Conservation (phyloP, 2,888 invertebrate species). For the Parasteatoda lunata region DNA sequence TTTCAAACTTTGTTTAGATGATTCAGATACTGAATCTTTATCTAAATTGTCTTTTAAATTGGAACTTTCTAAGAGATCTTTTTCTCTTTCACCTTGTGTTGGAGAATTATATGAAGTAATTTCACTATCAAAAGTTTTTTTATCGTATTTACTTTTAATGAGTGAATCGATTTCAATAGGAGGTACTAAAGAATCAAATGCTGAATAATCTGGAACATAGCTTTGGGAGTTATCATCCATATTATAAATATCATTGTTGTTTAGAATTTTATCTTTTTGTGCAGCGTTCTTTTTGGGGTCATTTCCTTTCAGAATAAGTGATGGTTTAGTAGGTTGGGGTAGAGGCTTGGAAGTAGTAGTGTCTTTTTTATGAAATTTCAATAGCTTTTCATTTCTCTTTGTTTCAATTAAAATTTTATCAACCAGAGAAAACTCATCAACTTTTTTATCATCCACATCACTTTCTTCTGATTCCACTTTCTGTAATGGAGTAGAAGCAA, state of each 20-base stretch:
- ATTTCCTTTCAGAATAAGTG: background rate
- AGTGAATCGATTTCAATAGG: background rate
- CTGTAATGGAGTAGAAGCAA: background rate
- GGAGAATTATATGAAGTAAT: background rate
- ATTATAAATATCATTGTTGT: background rate
- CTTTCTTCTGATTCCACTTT: slow-evolving; percentile 10
- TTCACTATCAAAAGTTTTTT: background rate
- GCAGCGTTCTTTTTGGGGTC: background rate
- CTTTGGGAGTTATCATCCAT: background rate
- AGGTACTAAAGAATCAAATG: background rate
- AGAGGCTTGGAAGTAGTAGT: slow-evolving; percentile 1
- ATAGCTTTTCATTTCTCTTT: slow-evolving; percentile 60
- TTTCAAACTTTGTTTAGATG: background rate
- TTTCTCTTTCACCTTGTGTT: too few relatives aligned
- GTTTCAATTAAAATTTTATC: slow-evolving; percentile 68
- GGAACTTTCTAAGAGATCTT: too few relatives aligned
- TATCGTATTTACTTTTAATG: background rate
- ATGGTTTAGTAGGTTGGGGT: background rate
- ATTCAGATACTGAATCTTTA: background rate
- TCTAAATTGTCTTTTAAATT: too few relatives aligned
- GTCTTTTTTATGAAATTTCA: slow-evolving; percentile 12
- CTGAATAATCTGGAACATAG: background rate
- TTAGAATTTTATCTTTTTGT: background rate
- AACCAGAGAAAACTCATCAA: slow-evolving; percentile 68
- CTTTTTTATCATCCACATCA: slow-evolving; percentile 32